Evolutionary conservation across 2,113 vertebrate species (phyloP), one percentile per base, ranked within the genome.

Genomic region (Ranitomeya variabilis): DNA sequence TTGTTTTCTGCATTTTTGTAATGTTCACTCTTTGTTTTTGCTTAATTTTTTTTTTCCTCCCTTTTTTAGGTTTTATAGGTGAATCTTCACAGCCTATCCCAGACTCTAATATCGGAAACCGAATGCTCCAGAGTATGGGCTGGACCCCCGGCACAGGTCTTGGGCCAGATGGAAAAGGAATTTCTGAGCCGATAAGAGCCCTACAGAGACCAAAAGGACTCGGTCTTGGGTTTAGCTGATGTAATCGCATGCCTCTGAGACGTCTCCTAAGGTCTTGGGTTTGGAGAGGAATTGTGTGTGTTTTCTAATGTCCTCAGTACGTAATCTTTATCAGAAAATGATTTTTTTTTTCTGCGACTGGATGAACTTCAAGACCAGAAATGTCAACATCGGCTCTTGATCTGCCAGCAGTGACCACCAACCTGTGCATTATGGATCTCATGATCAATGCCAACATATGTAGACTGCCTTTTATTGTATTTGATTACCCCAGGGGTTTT

Each of bases 81-180:
- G 98, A 99, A 94, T 96, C 92, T 0, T 95, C 95, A 0, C 92
- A 95, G 73, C 97, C 98, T 19, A 96, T 99, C 90, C 95, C 97
- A 6, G 98, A 99, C 85, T 94, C 91, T 21, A 99, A 99, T 93
- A 94, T 97, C 91, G 98, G 98, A 74, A 99, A 92, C 92, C 96
- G 97, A 82, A 99, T 99, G 97, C 92, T 99, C 89, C 98, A 99
- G 94, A 97, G 90, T 73, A 99, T 99, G 97, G 98, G 98, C 86
- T 99, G 98, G 98, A 97, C 90, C 19, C 98, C 98, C 0, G 98
- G 98, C 21, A 96, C 94, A 1, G 98, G 98, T 87, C 95, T 99
- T 0, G 98, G 97, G 78, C 96, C 97, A 0, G 97, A 98, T 0
- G 97, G 98, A 91, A 95, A 97, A 90, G 98, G 98, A 60, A 97